Evolutionary conservation across 2,888 invertebrate genomes (phyloP).

Genomic region (Tuta absoluta): DNA sequence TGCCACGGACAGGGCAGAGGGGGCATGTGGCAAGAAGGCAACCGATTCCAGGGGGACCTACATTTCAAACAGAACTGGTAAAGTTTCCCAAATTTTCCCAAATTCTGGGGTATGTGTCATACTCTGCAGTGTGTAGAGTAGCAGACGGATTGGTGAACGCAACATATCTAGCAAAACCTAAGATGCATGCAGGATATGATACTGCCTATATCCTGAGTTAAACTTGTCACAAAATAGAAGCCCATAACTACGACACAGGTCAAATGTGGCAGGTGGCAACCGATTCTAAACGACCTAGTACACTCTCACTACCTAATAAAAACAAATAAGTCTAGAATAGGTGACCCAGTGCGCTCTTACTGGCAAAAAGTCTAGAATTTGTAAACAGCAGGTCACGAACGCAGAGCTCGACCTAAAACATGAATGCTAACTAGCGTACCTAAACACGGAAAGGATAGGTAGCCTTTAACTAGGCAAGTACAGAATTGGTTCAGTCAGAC

Average conservation of each 20-base stretch:
- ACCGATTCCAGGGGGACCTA: not conserved
- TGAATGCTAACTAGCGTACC: not conserved
- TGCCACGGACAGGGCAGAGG: conserved; percentile 27
- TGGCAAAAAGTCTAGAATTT: not conserved
- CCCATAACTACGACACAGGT: too few species aligned
- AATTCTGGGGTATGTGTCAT: too few species aligned
- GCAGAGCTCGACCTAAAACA: conserved; percentile 1
- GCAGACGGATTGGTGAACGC: too few species aligned
- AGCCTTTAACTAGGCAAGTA: not conserved
- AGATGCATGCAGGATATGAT: too few species aligned
- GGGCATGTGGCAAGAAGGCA: not conserved
- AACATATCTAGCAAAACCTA: too few species aligned
- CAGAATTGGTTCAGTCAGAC: not conserved
- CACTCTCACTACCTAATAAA: not conserved
- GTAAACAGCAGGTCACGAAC: conserved; percentile 3
- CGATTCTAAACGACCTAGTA: not conserved
- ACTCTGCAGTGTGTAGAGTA: too few species aligned
- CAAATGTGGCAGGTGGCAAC: not conserved
- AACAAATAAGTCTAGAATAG: not conserved
- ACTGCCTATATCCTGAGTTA: too few species aligned
- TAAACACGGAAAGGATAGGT: not conserved
- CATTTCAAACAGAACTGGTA: too few species aligned
- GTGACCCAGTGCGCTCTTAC: not conserved
- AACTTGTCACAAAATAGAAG: too few species aligned
- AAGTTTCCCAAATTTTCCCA: too few species aligned